Evolutionary conservation across 1,140 invertebrate species (phyloP).

Genomic region (Bombus confusus): DNA sequence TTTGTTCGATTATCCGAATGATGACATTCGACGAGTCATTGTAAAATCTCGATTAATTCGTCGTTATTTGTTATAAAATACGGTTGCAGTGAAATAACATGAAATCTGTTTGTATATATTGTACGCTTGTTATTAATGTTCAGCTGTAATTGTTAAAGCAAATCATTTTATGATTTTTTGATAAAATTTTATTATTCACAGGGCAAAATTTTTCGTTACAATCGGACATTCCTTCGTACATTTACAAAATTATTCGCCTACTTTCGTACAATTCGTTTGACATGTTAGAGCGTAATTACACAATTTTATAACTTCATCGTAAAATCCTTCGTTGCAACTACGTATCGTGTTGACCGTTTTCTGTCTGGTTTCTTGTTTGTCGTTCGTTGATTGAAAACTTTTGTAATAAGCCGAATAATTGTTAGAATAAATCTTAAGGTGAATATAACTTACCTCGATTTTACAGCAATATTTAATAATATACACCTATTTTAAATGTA

Average conservation of each 20-base stretch:
- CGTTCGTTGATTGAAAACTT: not conserved
- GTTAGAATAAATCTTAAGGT: not conserved
- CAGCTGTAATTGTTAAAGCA: too few species aligned
- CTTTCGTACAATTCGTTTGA: not conserved
- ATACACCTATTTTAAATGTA: not conserved
- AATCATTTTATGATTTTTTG: not conserved
- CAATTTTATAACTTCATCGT: not conserved
- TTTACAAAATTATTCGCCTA: too few species aligned
- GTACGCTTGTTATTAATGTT: too few species aligned
- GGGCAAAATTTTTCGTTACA: too few species aligned
- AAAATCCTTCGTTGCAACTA: too few species aligned
- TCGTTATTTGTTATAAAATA: not conserved
- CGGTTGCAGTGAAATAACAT: not conserved
- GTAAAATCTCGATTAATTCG: too few species aligned
- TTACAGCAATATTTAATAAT: not conserved
- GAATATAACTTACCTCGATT: not conserved
- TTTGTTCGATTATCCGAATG: too few species aligned
- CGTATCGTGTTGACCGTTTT: not conserved
- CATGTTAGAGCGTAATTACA: not conserved
- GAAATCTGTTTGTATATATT: not conserved
- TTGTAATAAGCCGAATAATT: not conserved
- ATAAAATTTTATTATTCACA: not conserved
- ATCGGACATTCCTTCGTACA: too few species aligned
- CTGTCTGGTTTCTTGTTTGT: not conserved
- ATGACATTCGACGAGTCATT: too few species aligned